phyloP scores from a whole-genome alignment of 2,113 vertebrate species.

The Phaethornis superciliosus region DNA sequence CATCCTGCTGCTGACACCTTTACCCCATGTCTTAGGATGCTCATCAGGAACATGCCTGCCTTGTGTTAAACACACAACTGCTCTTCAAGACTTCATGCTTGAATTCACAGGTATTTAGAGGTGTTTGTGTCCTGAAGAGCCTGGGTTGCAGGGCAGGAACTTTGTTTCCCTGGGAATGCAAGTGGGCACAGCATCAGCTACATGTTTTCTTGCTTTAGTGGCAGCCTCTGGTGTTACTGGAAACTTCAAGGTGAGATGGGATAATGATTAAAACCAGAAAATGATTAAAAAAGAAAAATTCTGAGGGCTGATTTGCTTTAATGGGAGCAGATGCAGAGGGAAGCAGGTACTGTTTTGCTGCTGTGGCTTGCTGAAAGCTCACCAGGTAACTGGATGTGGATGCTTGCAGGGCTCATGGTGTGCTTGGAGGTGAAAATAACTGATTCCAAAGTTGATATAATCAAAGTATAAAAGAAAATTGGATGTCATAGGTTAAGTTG shows the following conservation, averaged over 20 bases:
- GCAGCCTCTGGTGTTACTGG: background rate
- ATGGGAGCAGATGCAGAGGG: background rate
- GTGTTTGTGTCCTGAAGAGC: background rate
- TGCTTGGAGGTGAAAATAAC: background rate
- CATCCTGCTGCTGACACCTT: background rate
- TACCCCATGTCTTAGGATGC: background rate
- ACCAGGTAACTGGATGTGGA: background rate
- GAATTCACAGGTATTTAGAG: background rate
- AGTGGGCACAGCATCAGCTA: rapidly evolving
- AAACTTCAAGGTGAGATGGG: background rate
- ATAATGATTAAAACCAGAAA: too few species aligned
- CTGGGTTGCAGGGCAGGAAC: background rate
- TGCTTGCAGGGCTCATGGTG: background rate
- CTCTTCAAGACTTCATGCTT: background rate
- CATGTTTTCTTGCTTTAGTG: background rate
- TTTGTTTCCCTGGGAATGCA: background rate
- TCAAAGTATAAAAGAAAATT: conserved; percentile 23
- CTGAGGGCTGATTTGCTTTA: background rate
- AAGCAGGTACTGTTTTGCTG: background rate
- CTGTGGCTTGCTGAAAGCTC: background rate
- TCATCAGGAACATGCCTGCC: rapidly evolving
- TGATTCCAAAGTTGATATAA: conserved; percentile 10
- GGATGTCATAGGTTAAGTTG: conserved; percentile 35
- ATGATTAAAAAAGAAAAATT: too few species aligned
- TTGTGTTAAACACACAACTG: background rate